phyloP scores from a whole-genome alignment of 2,797 vertebrate species.

The Pogoniulus pusillus region DNA sequence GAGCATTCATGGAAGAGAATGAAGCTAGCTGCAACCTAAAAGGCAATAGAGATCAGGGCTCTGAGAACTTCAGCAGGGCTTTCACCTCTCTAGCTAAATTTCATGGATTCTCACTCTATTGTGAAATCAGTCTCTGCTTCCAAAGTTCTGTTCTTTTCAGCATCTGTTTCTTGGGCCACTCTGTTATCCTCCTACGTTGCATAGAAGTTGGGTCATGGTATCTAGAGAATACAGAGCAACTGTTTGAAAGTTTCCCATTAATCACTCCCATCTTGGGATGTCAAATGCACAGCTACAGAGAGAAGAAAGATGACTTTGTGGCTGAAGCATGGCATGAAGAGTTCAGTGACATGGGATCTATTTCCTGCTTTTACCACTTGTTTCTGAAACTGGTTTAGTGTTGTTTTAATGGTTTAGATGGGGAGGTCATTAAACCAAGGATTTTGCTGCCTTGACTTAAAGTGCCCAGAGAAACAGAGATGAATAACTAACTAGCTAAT shows the following conservation, averaged over 20 bases:
- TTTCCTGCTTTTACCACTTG: not conserved
- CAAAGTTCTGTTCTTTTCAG: slow-evolving; percentile 4
- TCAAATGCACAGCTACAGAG: not conserved
- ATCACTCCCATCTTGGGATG: not conserved
- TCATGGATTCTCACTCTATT: slow-evolving; percentile 19
- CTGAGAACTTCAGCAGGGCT: not conserved
- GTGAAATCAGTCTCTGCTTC: slow-evolving; percentile 45
- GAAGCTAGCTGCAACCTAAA: not conserved
- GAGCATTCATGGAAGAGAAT: slow-evolving; percentile 4
- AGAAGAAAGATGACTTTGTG: slow-evolving; percentile 47
- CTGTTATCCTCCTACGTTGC: not conserved
- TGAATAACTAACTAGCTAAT: not conserved
- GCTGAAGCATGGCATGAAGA: not conserved
- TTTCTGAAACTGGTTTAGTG: not conserved
- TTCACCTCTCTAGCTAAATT: slow-evolving; percentile 17
- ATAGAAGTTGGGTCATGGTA: not conserved
- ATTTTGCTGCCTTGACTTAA: not conserved
- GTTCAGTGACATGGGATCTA: not conserved
- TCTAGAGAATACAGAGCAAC: not conserved
- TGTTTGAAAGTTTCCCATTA: slow-evolving; percentile 4
- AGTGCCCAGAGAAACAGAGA: not conserved
- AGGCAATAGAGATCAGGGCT: not conserved
- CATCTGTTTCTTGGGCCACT: not conserved
- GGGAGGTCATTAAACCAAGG: not conserved
- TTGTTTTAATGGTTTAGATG: not conserved